phyloP scores from a whole-genome alignment of 2,888 invertebrate species.

The Fragum fragum region DNA sequence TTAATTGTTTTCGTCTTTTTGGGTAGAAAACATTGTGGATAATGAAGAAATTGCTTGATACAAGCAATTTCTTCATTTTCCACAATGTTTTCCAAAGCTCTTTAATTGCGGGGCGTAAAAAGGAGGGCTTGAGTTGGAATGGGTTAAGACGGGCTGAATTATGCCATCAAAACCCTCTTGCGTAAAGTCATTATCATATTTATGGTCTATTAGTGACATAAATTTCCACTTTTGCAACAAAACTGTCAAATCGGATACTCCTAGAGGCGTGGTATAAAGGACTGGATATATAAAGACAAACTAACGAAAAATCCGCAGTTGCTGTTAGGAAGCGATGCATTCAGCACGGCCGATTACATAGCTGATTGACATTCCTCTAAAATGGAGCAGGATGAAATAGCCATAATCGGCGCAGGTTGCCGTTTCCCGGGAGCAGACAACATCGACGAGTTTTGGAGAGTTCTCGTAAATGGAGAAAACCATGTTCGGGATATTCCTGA shows the following conservation, averaged over 20 bases:
- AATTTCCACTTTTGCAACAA: neutral
- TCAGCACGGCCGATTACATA: neutral
- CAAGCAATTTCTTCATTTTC: no score
- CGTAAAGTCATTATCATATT: no score
- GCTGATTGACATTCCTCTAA: neutral
- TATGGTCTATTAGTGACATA: neutral
- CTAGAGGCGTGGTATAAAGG: neutral
- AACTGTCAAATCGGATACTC: neutral
- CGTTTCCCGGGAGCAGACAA: slow-evolving; percentile 75
- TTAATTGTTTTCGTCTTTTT: no score
- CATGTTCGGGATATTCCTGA: slow-evolving; percentile 73
- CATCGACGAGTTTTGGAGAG: slow-evolving; percentile 73
- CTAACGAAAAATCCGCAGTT: no score
- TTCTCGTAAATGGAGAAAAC: slow-evolving; percentile 75
- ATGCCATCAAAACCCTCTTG: no score
- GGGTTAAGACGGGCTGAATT: no score
- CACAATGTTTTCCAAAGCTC: no score
- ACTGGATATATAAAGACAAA: no score
- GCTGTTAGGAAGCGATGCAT: neutral
- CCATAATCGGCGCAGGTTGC: slow-evolving; percentile 74
- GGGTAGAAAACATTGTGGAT: no score
- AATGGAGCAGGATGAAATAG: slow-evolving; percentile 58
- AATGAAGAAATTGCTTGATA: no score
- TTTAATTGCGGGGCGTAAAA: no score
- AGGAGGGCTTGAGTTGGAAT: no score